Conservation (phyloP, 2,113 vertebrate genomes). For the Stomatorhinus ivindoensis region DNA sequence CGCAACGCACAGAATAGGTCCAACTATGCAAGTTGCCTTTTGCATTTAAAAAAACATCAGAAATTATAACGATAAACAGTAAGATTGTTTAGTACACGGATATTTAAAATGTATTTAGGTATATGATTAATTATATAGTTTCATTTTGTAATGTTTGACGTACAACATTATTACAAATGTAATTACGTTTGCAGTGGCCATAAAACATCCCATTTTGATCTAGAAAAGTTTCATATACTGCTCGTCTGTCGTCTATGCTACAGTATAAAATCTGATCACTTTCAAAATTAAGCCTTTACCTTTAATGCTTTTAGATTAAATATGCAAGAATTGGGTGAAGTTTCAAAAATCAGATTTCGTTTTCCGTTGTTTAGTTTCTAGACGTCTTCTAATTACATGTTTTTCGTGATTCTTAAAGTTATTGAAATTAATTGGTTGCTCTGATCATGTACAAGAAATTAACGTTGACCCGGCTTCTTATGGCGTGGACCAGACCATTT, state of each 20-base stretch:
- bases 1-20: no score
- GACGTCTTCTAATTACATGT: no score
- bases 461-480: background rate
- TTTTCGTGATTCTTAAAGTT: background rate
- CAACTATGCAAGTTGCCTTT: background rate
- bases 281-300: background rate
- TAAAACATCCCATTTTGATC: background rate
- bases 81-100: background rate
- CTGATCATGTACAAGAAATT: background rate
- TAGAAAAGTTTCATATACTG: background rate
- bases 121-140: background rate
- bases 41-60: background rate
- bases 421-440: background rate
- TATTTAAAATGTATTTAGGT: background rate
- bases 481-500: conserved; percentile 28
- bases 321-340: background rate
- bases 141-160: background rate
- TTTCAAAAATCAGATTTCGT: background rate
- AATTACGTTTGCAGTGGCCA: background rate
- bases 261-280: background rate
- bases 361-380: background rate
- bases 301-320: background rate
- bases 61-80: background rate
- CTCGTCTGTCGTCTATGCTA: background rate
- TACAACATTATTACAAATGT: background rate